Base-by-base conservation (phyloP, 2,113 vertebrate genomes). In the Aldabrachelys gigantea region DNA sequence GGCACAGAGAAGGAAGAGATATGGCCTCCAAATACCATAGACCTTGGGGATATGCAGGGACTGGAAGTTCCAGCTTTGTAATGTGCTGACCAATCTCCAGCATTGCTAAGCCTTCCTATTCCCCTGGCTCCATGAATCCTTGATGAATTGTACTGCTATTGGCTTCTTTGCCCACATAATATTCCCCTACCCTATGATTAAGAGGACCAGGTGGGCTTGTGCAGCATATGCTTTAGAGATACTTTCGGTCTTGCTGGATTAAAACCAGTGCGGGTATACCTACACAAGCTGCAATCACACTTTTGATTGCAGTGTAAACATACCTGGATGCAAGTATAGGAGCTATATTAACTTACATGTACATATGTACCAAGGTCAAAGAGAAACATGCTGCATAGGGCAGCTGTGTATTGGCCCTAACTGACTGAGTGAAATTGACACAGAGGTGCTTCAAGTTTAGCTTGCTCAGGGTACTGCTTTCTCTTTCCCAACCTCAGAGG, bases 301-400 rank as follows among this genome's bases (percentile, higher is more conserved):
- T 19, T n/a, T 69, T 69, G 62, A n/a, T 69, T 69, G 31, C 35
- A n/a, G 62, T 9, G 35, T n/a, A 19, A 16, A 69, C 31, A 69
- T 38, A 69, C 14, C 35, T n/a, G 6, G 16, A 7, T 29, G 76
- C 35, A 80, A 25, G 31, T 25, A 5, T 0, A 16, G 11, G 0
- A 75, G 16, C 41, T 22, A 41, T 49, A 31, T 72, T 22, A 38
- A 25, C 29, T 86, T 41, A 54, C 81, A 41, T 24, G 7, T 44
- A 25, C 35, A 38, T 72, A 72, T 72, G 35, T 24, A 38, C 9
- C 19, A 41, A 16, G 38, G 21, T 41, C n/a, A 24, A 11, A 41
- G 19, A 75, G 22, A 75, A 75, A 72, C n/a, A 19, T 38, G n/a
- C n/a, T 22, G n/a, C 24, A 44, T 27, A 44, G 24, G 44, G 9